Conservation (phyloP, 1,140 invertebrate genomes). For the Cotesia typhae region DNA sequence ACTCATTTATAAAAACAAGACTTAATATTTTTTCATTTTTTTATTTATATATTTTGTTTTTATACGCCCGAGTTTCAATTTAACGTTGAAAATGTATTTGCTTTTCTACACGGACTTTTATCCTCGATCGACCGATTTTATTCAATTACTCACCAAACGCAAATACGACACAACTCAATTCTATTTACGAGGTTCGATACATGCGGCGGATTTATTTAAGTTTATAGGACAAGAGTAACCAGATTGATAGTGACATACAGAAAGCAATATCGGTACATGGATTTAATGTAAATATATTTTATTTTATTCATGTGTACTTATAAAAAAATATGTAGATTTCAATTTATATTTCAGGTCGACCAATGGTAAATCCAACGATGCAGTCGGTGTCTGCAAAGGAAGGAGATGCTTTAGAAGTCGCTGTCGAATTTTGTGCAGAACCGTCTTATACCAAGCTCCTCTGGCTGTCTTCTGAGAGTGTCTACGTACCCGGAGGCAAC, state of each 20-base stretch:
- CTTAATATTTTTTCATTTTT: neutral
- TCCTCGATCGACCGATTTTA: too few relatives aligned
- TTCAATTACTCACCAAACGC: too few relatives aligned
- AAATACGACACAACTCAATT: too few relatives aligned
- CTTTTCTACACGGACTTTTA: too few relatives aligned
- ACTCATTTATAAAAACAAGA: neutral
- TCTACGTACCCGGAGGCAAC: conserved; percentile 67
- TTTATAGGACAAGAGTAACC: neutral
- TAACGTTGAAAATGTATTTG: too few relatives aligned
- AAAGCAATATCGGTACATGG: neutral
- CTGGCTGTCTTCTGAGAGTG: conserved; percentile 68
- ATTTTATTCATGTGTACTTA: conserved; percentile 7
- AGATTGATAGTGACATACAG: neutral
- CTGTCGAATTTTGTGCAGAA: conserved; percentile 70
- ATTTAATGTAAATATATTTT: neutral
- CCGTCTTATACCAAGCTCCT: conserved; percentile 67
- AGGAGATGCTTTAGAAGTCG: conserved; percentile 65
- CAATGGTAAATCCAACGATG: conserved; percentile 67
- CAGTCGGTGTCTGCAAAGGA: conserved; percentile 67
- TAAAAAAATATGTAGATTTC: conserved; percentile 2
- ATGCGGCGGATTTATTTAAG: neutral
- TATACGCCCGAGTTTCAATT: too few relatives aligned
- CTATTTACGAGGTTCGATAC: neutral
- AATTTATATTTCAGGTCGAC: conserved; percentile 65
- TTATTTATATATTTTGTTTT: neutral